Evolutionary conservation across 2,888 invertebrate species (phyloP), one percentile per base, ranked within the genome.

Genomic region (Perdita meconis): DNA sequence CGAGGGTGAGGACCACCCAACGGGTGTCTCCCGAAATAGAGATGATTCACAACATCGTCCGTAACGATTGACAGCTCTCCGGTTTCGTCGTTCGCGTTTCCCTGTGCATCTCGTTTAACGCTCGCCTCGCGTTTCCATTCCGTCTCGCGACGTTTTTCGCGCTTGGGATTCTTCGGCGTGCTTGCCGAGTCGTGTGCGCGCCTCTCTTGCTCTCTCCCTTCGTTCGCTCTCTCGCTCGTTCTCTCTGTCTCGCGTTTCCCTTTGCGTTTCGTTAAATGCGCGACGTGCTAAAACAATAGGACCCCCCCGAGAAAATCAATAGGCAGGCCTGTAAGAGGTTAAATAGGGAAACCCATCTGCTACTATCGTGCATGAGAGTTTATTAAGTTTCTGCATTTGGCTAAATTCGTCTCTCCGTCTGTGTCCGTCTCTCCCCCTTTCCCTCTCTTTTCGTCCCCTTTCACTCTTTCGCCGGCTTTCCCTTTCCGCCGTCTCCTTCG

Each of bases 21-120:
- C 87, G 90, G 87, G 88, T 88, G 86, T 86, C 86, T 88, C 89
- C 88, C 84, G 85, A 90, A 90, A 90, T 91, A 91, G 90, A 88
- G 84, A 84, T 90, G 90, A 91, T 89, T 91, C 90, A 90, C 86
- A 84, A 86, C 82, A 83, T 75, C 80, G 76, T 53, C n/a, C 47
- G 51, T 1, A 53, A 57, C 74, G 69, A 82, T 77, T 86, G 86
- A 85, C 86, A 86, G 86, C 64, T 83, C 69, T 55, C 19, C 26
- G 10, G 47, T 53, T 42, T 65, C 59, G 38, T n/a, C 30, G 60
- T 24, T 16, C 30, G 60, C 13, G 26, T 42, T 42, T 6, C 55
- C 50, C n/a, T 26, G 12, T 51, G 50, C 73, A 44, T 73, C 19
- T 38, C 13, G 10, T n/a, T 26, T 12, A 1, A 6, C 16, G 26